A percentile compares a stretch with the other conserved stretches of the same genome.
Evolutionary conservation across 2,797 vertebrate genomes (phyloP).

Genomic region (Sebastes reedi): DNA sequence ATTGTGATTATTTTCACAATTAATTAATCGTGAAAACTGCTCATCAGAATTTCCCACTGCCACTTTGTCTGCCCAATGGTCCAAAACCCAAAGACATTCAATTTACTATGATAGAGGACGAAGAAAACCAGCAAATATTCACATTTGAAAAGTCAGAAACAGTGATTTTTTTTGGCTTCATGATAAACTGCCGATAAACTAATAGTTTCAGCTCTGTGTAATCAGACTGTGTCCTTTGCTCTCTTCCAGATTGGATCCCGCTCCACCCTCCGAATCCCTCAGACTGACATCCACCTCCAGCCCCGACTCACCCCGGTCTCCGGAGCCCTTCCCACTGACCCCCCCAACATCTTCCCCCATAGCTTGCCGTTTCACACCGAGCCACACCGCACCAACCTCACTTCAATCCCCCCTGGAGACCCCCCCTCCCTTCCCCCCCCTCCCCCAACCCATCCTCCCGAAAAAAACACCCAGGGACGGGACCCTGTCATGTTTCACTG

Average conservation of each 20-base stretch:
- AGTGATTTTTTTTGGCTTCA: background rate
- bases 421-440: background rate
- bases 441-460: background rate
- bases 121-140: background rate
- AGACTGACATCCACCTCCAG: constrained; percentile 30
- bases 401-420: constrained; percentile 5
- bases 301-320: constrained; percentile 13
- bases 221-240: constrained; percentile 4
- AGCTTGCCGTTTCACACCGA: background rate
- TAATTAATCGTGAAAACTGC: too few relatives aligned
- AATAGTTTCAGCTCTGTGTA: background rate
- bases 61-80: background rate
- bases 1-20: too few relatives aligned
- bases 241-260: constrained; percentile 49
- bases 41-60: too few relatives aligned
- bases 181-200: too few relatives aligned
- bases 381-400: constrained; percentile 14
- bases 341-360: background rate
- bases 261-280: constrained; percentile 25
- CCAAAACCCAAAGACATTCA: background rate
- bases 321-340: background rate
- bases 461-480: constrained; percentile 36
- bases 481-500: constrained; percentile 76
- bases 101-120: background rate
- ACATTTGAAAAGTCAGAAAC: background rate